phyloP scores from a whole-genome alignment of 2,797 vertebrate species.

The Molothrus aeneus region DNA sequence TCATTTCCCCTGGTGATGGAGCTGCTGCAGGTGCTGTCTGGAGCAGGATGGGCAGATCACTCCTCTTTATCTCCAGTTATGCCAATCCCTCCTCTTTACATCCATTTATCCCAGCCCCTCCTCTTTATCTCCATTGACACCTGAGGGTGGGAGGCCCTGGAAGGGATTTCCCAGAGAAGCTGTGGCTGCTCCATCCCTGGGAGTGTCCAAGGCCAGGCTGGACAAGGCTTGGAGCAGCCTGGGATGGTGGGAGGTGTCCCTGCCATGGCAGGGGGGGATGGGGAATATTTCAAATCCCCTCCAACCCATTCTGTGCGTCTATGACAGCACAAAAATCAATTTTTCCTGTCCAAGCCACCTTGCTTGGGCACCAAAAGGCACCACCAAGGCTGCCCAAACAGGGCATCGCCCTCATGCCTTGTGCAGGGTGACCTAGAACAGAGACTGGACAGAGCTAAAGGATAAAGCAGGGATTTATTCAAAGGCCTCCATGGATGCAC shows the following conservation, averaged over 20 bases:
- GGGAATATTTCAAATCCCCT: background rate
- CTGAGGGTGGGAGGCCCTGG: background rate
- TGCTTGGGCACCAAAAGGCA: background rate
- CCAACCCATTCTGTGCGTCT: no score
- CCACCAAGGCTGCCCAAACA: background rate
- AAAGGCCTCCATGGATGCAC: no score
- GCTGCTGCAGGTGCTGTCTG: background rate
- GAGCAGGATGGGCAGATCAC: background rate
- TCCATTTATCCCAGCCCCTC: no score
- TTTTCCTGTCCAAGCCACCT: background rate
- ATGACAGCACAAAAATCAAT: background rate
- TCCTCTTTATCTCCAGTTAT: background rate
- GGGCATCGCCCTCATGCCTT: background rate
- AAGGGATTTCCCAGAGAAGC: background rate
- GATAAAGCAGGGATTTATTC: no score
- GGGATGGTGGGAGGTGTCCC: no score
- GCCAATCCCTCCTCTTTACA: no score
- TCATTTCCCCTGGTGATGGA: background rate
- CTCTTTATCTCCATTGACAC: background rate
- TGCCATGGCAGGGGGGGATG: no score
- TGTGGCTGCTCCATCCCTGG: background rate
- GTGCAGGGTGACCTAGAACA: no score
- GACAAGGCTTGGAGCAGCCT: background rate
- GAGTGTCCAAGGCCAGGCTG: fast-evolving
- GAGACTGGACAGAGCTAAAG: no score